These are phyloP conservation scores for Ophion obscuratus DNA, from an alignment of 2,888 invertebrate genomes.

Conservation along the genomic window DNA sequence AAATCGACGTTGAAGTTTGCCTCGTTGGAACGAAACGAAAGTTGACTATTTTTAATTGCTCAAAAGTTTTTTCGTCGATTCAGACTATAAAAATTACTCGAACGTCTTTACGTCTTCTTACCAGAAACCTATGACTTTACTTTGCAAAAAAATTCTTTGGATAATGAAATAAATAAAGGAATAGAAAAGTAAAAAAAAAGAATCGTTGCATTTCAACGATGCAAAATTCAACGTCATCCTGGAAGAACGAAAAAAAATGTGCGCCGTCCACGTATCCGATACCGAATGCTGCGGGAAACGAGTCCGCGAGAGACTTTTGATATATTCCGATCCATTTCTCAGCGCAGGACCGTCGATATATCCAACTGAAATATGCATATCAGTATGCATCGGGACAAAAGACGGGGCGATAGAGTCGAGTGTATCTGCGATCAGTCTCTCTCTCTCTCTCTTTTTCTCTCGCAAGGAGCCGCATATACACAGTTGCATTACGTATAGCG, in stretches of 20 bases:
- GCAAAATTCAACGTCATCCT: too few species aligned
- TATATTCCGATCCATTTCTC: not conserved
- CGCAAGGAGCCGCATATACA: constrained; percentile 66
- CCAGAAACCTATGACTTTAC: too few species aligned
- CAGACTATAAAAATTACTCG: too few species aligned
- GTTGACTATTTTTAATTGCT: too few species aligned
- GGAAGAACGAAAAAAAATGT: not conserved
- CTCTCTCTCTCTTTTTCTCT: constrained; percentile 21
- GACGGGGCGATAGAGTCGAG: constrained; percentile 28
- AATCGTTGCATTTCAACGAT: too few species aligned
- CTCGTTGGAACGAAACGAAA: too few species aligned
- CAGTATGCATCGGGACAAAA: constrained; percentile 14
- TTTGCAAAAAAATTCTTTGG: too few species aligned
- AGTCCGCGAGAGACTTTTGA: not conserved
- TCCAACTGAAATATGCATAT: constrained; percentile 16
- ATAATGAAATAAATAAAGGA: not conserved
- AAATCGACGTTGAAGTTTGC: too few species aligned
- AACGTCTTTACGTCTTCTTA: too few species aligned
- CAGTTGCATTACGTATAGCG: constrained; percentile 79
- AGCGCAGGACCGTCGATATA: not conserved
- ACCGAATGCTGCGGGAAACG: not conserved
- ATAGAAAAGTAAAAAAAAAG: not conserved
- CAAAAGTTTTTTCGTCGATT: too few species aligned
- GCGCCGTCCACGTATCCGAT: not conserved
- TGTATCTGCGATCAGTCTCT: constrained; percentile 25